Conservation (phyloP, 2,888 invertebrate species). For the Bimastos eiseni region DNA sequence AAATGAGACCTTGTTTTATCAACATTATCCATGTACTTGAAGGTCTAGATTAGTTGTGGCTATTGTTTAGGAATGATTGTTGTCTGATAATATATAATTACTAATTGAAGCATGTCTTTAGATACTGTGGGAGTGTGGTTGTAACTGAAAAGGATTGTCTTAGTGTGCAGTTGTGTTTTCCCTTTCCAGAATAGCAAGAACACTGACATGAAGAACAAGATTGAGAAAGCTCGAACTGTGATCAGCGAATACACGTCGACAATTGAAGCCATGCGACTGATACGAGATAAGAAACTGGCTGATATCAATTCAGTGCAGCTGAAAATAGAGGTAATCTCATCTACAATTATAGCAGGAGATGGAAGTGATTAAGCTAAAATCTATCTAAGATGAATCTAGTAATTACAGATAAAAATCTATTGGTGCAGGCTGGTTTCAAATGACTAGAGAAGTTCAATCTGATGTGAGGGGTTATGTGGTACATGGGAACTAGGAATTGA, state of each 20-base stretch:
- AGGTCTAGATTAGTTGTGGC: too few relatives aligned
- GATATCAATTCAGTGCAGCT: conserved; percentile 52
- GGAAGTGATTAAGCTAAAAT: too few relatives aligned
- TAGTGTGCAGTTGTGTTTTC: background rate
- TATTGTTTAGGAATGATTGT: too few relatives aligned
- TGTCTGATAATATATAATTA: too few relatives aligned
- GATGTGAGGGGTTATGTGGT: background rate
- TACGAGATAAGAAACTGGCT: conserved; percentile 82
- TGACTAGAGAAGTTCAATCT: background rate
- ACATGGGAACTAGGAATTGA: background rate
- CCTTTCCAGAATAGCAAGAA: conserved; percentile 65
- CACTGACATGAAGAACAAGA: conserved; percentile 78
- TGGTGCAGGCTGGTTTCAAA: background rate
- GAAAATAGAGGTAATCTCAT: conserved; percentile 29
- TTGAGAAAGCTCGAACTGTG: conserved; percentile 79
- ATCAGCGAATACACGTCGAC: conserved; percentile 86
- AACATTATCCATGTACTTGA: too few relatives aligned
- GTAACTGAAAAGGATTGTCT: too few relatives aligned
- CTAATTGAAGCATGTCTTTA: too few relatives aligned
- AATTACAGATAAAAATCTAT: background rate
- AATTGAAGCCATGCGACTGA: conserved; percentile 89
- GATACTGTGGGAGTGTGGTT: too few relatives aligned
- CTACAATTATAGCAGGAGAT: background rate
- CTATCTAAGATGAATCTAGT: background rate
- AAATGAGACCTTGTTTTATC: too few relatives aligned